Evolutionary conservation across 2,888 invertebrate species (phyloP), one percentile per base, ranked within the genome.

Genomic region (Himalopsyche kuldschensis): DNA sequence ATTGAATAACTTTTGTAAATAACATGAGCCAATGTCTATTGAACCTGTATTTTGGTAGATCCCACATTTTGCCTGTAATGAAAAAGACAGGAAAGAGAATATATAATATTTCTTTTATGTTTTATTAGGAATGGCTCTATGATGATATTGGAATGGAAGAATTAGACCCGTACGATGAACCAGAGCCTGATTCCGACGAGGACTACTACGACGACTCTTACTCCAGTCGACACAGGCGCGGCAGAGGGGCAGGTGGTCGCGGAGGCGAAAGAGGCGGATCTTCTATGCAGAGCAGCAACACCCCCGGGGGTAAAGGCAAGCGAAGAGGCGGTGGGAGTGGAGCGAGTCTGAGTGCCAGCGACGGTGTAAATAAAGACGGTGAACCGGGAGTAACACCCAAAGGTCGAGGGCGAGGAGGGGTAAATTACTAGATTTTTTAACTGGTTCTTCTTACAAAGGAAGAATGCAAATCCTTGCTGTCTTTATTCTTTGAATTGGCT

Each of bases 141-240:
- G 97, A 97, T 88, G 97, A 97, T 87, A 92, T 96, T 88, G 97
- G 97, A 82, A 95, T 97, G 90, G 94, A 97, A 79, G 98, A 98
- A 88, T 96, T 97, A 91, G 98, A 97, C 87, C 95, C 96, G 0
- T 97, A 96, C 84, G 98, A 98, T 87, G 97, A 97, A 88, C 97
- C 96, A 0, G 97, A 98, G 88, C 95, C 96, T 75, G 97, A 98
- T 88, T 97, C 97, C 0, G 98, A 98, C 89, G 96, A 97, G 88
- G 98, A 98, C 89, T 98, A 97, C 89, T 96, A 95, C 89, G 96
- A 96, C 88, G 97, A 97, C 89, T 96, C 96, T 20, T 97, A 97
- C 88, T 96, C 95, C 83, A 96, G 96, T 90, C 92, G 96, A 81
- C 96, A 95, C 89, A 93, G 94, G 88, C 92, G 95, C 85, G 94